These are phyloP conservation scores for Antheraea pernyi DNA, from an alignment of 1,140 invertebrate genomes.

Conservation along the genomic window DNA sequence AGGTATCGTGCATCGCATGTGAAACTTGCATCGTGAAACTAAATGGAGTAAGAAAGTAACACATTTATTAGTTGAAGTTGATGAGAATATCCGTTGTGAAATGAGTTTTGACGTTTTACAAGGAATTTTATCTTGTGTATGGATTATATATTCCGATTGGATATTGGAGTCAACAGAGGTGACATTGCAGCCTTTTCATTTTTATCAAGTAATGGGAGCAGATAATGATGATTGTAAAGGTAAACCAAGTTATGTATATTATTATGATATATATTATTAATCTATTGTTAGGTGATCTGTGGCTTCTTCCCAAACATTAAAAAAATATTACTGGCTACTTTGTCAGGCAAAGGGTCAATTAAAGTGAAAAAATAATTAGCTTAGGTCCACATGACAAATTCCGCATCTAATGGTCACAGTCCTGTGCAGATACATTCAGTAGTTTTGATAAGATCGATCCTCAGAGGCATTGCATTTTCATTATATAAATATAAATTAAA, in stretches of 20 bases:
- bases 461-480: no score
- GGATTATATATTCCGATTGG: constrained; percentile 83
- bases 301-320: no score
- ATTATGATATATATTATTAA: no score
- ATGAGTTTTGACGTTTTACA: constrained; percentile 76
- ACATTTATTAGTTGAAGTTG: constrained; percentile 77
- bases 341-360: no score
- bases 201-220: constrained; percentile 81
- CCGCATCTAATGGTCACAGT: no score
- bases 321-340: no score
- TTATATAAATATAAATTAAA: no score
- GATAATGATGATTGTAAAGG: constrained; percentile 43
- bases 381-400: no score
- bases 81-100: constrained; percentile 47
- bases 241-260: background rate
- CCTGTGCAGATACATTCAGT: no score
- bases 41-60: constrained; percentile 49
- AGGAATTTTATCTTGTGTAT: constrained; percentile 80
- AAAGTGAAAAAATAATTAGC: no score
- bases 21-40: constrained; percentile 56
- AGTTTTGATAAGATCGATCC: no score
- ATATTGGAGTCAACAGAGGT: constrained; percentile 76
- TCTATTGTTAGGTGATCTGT: no score
- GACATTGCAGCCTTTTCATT: constrained; percentile 73
- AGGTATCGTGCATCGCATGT: constrained; percentile 44